These are phyloP conservation scores for Pogoniulus pusillus DNA, from an alignment of 2,797 vertebrate genomes.

Conservation along the genomic window DNA sequence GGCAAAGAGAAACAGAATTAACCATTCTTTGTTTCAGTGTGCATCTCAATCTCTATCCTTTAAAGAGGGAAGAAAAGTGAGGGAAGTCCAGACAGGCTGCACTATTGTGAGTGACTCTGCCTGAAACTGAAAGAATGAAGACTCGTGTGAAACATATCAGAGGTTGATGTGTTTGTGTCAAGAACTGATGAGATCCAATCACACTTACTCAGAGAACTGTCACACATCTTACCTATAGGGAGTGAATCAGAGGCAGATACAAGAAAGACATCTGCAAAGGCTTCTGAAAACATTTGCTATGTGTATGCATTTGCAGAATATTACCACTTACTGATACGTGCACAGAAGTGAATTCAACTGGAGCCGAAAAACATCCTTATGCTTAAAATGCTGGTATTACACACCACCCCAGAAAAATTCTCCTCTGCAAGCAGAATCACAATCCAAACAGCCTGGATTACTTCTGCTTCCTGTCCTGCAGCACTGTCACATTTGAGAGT, in stretches of 20 bases:
- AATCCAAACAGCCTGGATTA: neutral
- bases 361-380: neutral
- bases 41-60: neutral
- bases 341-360: neutral
- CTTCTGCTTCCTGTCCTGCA: neutral
- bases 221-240: slow-evolving; percentile 34
- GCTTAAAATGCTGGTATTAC: neutral
- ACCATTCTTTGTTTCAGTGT: neutral
- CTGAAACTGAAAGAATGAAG: neutral
- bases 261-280: slow-evolving; percentile 6
- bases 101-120: neutral
- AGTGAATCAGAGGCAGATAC: slow-evolving; percentile 11
- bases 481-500: neutral
- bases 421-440: neutral
- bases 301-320: neutral
- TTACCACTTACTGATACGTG: neutral
- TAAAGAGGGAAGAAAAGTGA: neutral
- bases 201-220: neutral
- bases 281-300: slow-evolving; percentile 11
- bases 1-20: neutral
- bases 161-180: slow-evolving; percentile 1
- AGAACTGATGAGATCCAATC: slow-evolving; percentile 36
- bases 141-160: slow-evolving; percentile 1
- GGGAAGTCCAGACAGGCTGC: neutral
- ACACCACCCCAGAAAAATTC: neutral